Conservation (phyloP, 1,140 invertebrate species). For the Caerostris extrusa region DNA sequence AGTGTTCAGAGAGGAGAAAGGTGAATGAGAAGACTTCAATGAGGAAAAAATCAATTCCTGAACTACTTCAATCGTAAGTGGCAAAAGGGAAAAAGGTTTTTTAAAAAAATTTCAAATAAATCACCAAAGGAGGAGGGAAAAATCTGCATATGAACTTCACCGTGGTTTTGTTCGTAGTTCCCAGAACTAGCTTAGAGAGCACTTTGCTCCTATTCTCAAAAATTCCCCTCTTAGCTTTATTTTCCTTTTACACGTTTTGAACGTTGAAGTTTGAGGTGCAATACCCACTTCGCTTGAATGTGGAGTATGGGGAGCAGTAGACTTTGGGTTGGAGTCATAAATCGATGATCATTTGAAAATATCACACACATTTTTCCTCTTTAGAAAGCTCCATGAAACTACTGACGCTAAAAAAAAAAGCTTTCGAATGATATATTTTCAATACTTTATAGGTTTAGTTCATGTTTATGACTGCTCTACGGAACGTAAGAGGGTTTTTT, state of each 20-base stretch:
- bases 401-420: not conserved
- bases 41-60: constrained; percentile 63
- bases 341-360: constrained; percentile 58
- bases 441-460: constrained; percentile 40
- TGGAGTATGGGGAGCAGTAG: constrained; percentile 19
- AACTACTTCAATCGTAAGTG: constrained; percentile 63
- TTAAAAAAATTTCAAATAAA: constrained; percentile 53
- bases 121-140: constrained; percentile 53
- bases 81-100: not conserved
- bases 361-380: constrained; percentile 16
- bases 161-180: constrained; percentile 69
- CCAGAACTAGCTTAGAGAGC: constrained; percentile 27
- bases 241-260: constrained; percentile 33
- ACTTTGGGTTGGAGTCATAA: constrained; percentile 32
- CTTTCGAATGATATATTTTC: constrained; percentile 40
- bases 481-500: not conserved
- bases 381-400: constrained; percentile 18
- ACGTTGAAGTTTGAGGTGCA: constrained; percentile 10
- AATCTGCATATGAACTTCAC: constrained; percentile 70
- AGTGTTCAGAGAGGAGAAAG: constrained; percentile 65
- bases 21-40: constrained; percentile 54
- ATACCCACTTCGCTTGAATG: not conserved
- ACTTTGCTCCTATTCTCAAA: constrained; percentile 61
- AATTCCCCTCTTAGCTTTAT: constrained; percentile 57
- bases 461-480: constrained; percentile 20